Evolutionary conservation across 2,888 invertebrate species (phyloP), one percentile per base, ranked within the genome.

Genomic region (Adelognathus sp.): DNA sequence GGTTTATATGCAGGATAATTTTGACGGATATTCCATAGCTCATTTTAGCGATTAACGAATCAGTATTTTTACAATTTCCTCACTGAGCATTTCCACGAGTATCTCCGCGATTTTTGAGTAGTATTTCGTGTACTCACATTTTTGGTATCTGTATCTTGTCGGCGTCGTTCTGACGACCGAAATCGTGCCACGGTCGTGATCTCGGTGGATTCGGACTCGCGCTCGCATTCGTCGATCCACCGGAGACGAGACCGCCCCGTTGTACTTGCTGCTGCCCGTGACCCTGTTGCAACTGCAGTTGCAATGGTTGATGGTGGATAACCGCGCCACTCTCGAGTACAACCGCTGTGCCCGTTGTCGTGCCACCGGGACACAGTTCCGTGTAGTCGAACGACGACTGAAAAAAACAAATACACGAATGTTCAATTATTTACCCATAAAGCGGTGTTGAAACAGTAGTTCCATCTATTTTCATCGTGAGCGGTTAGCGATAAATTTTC

Each of bases 141-240:
- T 98, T 98, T 92, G 98, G 97, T 93, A 98, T 98, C 93, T 98
- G 98, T 90, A 98, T 97, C 94, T 98, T 98, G 92, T 98, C 98
- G 73, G 97, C 97, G 92, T 98, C 98, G 90, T 97, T 97, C 91
- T 97, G 97, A 83, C 98, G 94, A 73, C 97, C 98, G 92, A 97
- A 98, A 93, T 98, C 98, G 92, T 97, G 98, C 97, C 97, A 98
- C 85, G 97, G 97, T 88, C 97, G 93, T 85, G 96, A 97, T 90
- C 97, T 94, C 81, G 96, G 89, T 56, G 90, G 91, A 75, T 88
- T 91, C 6, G 89, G 89, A 58, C 88, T 90, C 0, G 91, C 88
- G 76, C 90, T 89, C 1, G 90, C 86, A 41, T 88, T 90, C 24
- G 90, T 84, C 36, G 88, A 83, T 56, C 85, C 89, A 54, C 88